These are phyloP conservation scores for Prinia subflava DNA, from an alignment of 2,113 vertebrate genomes.

Conservation along the genomic window DNA sequence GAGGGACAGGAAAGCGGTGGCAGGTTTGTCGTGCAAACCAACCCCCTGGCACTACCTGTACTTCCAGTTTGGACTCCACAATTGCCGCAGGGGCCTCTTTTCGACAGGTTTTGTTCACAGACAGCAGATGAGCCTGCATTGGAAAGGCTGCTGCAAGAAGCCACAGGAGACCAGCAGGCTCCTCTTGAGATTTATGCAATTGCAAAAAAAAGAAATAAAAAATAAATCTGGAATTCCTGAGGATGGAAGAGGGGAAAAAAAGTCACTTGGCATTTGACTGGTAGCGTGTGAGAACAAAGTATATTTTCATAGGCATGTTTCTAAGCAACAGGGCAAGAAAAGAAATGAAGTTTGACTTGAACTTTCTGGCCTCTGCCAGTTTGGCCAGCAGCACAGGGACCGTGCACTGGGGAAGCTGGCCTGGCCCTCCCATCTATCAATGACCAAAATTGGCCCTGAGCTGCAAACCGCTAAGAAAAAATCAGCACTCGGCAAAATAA, in stretches of 20 bases:
- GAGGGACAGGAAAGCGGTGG: background rate
- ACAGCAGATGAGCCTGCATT: background rate
- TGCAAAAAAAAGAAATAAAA: conserved; percentile 40
- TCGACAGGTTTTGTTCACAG: background rate
- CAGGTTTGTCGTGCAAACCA: background rate
- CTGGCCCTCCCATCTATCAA: conserved; percentile 31
- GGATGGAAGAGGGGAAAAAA: conserved; percentile 17
- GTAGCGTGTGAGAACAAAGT: conserved; percentile 60
- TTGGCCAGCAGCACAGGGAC: conserved; percentile 31
- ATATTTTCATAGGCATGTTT: conserved; percentile 72
- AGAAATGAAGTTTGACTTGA: conserved; percentile 70
- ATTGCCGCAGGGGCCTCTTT: conserved; percentile 29
- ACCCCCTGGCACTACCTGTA: background rate
- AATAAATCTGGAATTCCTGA: conserved; percentile 63
- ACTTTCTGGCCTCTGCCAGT: conserved; percentile 60
- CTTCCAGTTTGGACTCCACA: conserved; percentile 16
- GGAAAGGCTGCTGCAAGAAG: background rate
- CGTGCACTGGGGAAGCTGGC: conserved; percentile 29
- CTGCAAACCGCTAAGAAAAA: background rate
- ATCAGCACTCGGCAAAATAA: conserved; percentile 48
- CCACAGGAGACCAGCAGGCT: background rate
- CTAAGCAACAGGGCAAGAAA: conserved; percentile 68
- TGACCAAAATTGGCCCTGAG: conserved; percentile 66
- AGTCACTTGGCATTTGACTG: conserved; percentile 40
- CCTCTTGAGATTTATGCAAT: background rate